Percentiles rank a stretch among this genome's conserved stretches.
Evolutionary conservation across 2,797 vertebrate genomes (phyloP).

Genomic region (Silurus aristotelis): DNA sequence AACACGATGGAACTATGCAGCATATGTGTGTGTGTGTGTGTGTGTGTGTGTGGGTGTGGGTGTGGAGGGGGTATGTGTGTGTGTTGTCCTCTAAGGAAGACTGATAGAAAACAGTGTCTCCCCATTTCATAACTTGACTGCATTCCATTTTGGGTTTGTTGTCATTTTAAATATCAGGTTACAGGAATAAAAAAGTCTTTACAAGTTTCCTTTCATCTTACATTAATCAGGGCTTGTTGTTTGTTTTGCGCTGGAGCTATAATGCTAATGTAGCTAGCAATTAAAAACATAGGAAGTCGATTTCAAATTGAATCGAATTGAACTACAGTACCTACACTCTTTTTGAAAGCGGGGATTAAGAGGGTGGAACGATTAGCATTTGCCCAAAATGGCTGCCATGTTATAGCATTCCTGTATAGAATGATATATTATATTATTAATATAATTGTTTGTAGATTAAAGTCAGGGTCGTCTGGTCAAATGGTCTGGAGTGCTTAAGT

Average conservation of each 20-base stretch:
- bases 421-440: too few species aligned
- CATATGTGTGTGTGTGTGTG: slow-evolving; percentile 27
- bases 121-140: slow-evolving; percentile 47
- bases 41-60: slow-evolving; percentile 20
- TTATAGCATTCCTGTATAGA: too few species aligned
- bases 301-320: neutral
- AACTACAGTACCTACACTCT: too few species aligned
- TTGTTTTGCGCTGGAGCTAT: neutral
- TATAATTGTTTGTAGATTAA: neutral
- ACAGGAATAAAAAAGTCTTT: neutral
- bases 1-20: slow-evolving; percentile 60
- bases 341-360: too few species aligned
- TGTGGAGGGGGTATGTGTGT: slow-evolving; percentile 8
- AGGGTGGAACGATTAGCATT: too few species aligned
- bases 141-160: slow-evolving; percentile 29
- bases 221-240: neutral
- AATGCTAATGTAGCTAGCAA: neutral
- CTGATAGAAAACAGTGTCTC: slow-evolving; percentile 49
- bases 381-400: too few species aligned
- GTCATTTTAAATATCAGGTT: slow-evolving; percentile 49
- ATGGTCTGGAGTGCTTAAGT: neutral
- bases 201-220: slow-evolving; percentile 14
- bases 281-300: neutral
- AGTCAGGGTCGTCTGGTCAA: neutral
- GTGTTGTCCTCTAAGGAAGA: slow-evolving; percentile 50